Base-by-base conservation (phyloP, 2,888 invertebrate species). In the Troides oblongomaculatus region DNA sequence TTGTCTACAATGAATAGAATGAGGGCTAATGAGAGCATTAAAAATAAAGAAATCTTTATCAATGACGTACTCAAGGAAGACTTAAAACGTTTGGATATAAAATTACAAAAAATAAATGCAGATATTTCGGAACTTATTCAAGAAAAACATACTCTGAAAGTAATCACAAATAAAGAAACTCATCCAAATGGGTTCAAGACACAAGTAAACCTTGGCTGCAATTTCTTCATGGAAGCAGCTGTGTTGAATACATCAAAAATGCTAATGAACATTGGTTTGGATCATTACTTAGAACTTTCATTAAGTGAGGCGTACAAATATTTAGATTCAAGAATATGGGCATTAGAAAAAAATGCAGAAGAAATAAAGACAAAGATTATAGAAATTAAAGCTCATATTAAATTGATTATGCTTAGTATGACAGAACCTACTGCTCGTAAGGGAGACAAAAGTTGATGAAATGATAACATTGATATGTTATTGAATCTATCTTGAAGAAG, bases 151-250 rank as follows among this genome's bases (percentile, higher is more conserved):
- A 93, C 95, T 0, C 93, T 97, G 30, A 94, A 95, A 81, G 94
- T 95, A 0, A 85, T 97, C 5, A 84, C 94, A 64, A 93, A 94
- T 69, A 93, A 93, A 53, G 87, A 90, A 4, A 81, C 93, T 0
- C 90, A 94, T 62, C 91, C 94, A 7, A 68, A 82, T 25, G 90
- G 92, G 2, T 90, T 90, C 65, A 91, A 91, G 79, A 84, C 87
- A 5, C 91, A 92, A 79, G 93, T 97, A 39, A 96, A 97, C 81
- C 87, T 98, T 46, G 97, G 97, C n/a, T 95, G 96, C 76, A 96
- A 96, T 83, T 96, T 97, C 75, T 97, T 96, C 78, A 95, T 96
- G 82, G 95, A 97, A 83, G 97, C 97, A 0, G 89, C 94, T 68
- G 94, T 97, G 66, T 87, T 93, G 65, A 95, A 96, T 80, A 90